Evolutionary conservation across 2,113 vertebrate genomes (phyloP).

Genomic region (Nycticryphes semicollaris): DNA sequence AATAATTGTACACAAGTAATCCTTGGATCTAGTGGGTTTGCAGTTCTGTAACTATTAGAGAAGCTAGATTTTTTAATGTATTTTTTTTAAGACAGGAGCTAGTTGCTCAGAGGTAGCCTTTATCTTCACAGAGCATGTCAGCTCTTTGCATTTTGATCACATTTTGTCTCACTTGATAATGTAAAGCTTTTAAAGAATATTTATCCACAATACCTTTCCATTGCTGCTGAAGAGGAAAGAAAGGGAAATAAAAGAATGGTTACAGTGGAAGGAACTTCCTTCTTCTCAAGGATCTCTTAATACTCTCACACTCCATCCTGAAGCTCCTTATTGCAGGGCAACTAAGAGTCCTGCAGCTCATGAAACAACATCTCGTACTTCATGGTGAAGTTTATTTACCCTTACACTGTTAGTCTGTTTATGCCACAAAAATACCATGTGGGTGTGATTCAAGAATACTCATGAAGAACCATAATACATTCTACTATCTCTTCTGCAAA

Average conservation of each 20-base stretch:
- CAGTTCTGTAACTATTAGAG: neutral
- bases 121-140: neutral
- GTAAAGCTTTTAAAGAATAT: neutral
- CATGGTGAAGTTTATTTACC: neutral
- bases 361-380: neutral
- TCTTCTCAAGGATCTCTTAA: neutral
- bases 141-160: fast-evolving
- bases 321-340: neutral
- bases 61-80: neutral
- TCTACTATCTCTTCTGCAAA: neutral
- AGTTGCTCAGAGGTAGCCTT: neutral
- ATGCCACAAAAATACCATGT: neutral
- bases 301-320: neutral
- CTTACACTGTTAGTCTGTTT: neutral
- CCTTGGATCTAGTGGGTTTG: neutral
- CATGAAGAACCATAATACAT: neutral
- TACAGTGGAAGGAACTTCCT: neutral
- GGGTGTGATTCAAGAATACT: neutral
- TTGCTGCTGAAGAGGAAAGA: neutral
- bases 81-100: neutral
- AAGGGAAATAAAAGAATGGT: neutral
- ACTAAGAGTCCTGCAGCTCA: neutral
- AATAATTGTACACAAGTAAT: neutral
- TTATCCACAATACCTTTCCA: neutral
- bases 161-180: neutral